A percentile compares a stretch with the other conserved stretches of the same genome.
phyloP scores from a whole-genome alignment of 1,140 invertebrate species.

The Mactra quadrangularis region DNA sequence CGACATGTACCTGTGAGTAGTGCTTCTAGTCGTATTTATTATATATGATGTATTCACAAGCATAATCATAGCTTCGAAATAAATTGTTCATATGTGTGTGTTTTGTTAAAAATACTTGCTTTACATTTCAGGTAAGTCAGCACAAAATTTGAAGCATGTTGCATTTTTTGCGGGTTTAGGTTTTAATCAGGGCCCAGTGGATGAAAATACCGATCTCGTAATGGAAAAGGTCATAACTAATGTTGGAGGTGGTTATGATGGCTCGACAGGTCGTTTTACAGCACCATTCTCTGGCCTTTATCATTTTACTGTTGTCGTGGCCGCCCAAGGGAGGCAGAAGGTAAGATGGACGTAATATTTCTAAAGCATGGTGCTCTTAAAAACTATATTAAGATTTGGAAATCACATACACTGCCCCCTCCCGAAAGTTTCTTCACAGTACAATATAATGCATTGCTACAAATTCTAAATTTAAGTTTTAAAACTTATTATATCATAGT shows the following conservation, averaged over 20 bases:
- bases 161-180: conserved; percentile 81
- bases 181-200: conserved; percentile 75
- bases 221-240: conserved; percentile 82
- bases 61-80: no score
- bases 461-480: background rate
- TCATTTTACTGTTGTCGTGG: conserved; percentile 80
- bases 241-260: conserved; percentile 75
- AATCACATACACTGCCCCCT: no score
- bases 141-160: conserved; percentile 58
- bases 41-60: no score
- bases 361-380: no score
- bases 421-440: no score
- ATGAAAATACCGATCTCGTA: conserved; percentile 72
- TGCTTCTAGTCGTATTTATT: no score
- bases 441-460: background rate
- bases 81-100: no score
- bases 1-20: no score
- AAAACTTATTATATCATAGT: no score
- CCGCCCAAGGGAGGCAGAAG: conserved; percentile 81
- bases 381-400: no score
- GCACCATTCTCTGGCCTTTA: conserved; percentile 81
- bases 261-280: conserved; percentile 76
- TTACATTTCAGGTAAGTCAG: conserved; percentile 75
- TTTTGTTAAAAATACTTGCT: no score
- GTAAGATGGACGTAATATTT: conserved; percentile 62